A percentile compares a stretch with the other conserved stretches of the same genome.
phyloP scores from a whole-genome alignment of 2,888 invertebrate species.

The Pristionchus exspectatus region DNA sequence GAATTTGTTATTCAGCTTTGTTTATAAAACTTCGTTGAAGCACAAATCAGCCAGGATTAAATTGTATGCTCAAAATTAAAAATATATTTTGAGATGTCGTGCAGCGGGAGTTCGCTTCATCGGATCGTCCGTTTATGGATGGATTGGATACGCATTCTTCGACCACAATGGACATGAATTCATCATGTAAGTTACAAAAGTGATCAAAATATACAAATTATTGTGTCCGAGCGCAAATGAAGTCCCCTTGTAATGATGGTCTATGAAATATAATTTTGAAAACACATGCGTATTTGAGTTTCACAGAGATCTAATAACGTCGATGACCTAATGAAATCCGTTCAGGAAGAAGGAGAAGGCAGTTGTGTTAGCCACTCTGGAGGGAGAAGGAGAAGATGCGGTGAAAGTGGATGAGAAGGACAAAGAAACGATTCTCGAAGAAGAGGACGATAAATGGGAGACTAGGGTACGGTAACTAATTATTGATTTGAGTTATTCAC shows the following conservation, averaged over 20 bases:
- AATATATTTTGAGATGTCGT: conserved; percentile 81
- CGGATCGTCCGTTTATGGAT: conserved; percentile 90
- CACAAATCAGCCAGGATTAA: not conserved
- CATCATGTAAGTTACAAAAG: conserved; percentile 82
- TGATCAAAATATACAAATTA: too few species aligned
- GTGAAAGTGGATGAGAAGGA: not conserved
- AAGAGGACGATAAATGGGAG: conserved; percentile 58
- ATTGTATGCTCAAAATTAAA: not conserved
- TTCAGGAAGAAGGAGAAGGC: conserved; percentile 43
- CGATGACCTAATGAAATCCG: not conserved
- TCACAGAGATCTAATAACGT: not conserved
- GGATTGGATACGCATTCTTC: conserved; percentile 92
- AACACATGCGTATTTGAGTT: too few species aligned
- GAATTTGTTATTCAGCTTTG: too few species aligned
- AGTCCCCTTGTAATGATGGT: not conserved
- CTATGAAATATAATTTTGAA: not conserved
- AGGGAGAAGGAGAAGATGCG: not conserved
- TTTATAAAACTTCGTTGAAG: not conserved
- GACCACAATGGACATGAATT: conserved; percentile 88
- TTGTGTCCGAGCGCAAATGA: not conserved
- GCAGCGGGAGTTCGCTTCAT: conserved; percentile 84
- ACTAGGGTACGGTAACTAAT: conserved; percentile 50
- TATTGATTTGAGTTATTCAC: not conserved
- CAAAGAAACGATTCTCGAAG: conserved; percentile 57
- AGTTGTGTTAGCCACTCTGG: not conserved